phyloP scores from a whole-genome alignment of 2,888 invertebrate species.

The Colostygia pectinataria region DNA sequence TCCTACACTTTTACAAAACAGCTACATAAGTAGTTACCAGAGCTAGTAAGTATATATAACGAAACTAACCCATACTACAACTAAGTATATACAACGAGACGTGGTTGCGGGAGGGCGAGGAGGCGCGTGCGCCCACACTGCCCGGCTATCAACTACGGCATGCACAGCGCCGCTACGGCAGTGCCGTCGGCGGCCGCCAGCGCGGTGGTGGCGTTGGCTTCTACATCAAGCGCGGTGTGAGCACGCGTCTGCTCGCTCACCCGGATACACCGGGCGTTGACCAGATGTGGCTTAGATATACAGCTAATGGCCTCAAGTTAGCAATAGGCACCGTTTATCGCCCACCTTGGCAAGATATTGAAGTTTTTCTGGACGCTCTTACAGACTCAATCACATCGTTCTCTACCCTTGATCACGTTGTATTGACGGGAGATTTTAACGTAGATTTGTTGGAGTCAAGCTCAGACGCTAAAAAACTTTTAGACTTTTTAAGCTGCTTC shows the following conservation, averaged over 20 bases:
- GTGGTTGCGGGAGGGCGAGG: constrained; percentile 18
- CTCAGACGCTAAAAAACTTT: background rate
- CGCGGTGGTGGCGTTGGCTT: constrained; percentile 12
- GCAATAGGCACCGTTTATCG: background rate
- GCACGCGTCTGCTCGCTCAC: background rate
- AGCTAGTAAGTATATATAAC: no score
- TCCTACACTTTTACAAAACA: no score
- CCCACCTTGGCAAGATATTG: background rate
- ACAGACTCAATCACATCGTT: background rate
- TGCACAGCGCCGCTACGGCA: constrained; percentile 2
- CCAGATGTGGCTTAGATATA: no score
- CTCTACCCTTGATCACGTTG: background rate
- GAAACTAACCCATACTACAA: no score
- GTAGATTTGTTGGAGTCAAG: background rate
- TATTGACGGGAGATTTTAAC: no score
- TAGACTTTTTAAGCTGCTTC: constrained; percentile 3
- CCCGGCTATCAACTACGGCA: constrained; percentile 20
- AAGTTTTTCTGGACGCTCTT: background rate
- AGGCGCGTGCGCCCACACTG: constrained; percentile 9
- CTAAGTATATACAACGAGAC: no score
- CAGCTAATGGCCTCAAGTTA: background rate
- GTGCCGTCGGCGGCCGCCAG: background rate
- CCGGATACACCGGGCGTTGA: background rate
- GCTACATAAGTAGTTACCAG: no score
- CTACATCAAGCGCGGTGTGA: background rate